A percentile compares a stretch with the other conserved stretches of the same genome.
These are phyloP conservation scores for Microvelia longipes DNA, from an alignment of 1,140 invertebrate species.

Conservation along the genomic window DNA sequence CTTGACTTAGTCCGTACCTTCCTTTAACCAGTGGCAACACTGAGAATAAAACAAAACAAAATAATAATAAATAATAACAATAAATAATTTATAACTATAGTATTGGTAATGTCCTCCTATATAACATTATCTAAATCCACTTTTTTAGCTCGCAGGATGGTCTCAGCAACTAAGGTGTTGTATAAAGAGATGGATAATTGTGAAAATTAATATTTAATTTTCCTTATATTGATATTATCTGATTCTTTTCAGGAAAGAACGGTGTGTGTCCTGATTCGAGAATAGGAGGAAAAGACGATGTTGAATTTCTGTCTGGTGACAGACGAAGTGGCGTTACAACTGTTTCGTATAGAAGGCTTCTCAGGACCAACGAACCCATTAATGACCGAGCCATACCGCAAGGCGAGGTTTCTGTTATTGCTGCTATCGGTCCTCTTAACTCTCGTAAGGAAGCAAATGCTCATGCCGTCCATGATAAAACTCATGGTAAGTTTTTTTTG, in stretches of 20 bases:
- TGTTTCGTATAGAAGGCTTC: conserved; percentile 57
- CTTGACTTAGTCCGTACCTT: too few relatives aligned
- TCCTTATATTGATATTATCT: too few relatives aligned
- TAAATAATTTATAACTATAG: too few relatives aligned
- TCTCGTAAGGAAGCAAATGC: conserved; percentile 62
- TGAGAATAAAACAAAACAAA: too few relatives aligned
- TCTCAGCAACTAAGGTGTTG: too few relatives aligned
- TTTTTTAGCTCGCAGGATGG: too few relatives aligned
- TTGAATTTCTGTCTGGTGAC: conserved; percentile 50
- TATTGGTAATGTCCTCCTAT: too few relatives aligned
- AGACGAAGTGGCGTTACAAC: conserved; percentile 64
- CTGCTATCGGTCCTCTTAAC: conserved; percentile 72
- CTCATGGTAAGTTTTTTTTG: conserved; percentile 33
- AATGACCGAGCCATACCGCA: conserved; percentile 51
- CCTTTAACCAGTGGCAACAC: too few relatives aligned
- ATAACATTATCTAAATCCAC: too few relatives aligned
- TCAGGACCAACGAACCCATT: conserved; percentile 54
- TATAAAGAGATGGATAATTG: too few relatives aligned
- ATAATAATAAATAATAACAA: too few relatives aligned
- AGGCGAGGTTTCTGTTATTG: conserved; percentile 59
- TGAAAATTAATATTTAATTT: too few relatives aligned
- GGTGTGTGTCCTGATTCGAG: conserved; percentile 74
- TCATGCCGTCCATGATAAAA: conserved; percentile 53
- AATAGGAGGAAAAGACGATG: conserved; percentile 67
- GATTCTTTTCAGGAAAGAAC: conserved; percentile 29